A percentile compares a stretch with the other conserved stretches of the same genome.
Evolutionary conservation across 2,888 invertebrate species (phyloP).

Genomic region (Trichacis sp.): DNA sequence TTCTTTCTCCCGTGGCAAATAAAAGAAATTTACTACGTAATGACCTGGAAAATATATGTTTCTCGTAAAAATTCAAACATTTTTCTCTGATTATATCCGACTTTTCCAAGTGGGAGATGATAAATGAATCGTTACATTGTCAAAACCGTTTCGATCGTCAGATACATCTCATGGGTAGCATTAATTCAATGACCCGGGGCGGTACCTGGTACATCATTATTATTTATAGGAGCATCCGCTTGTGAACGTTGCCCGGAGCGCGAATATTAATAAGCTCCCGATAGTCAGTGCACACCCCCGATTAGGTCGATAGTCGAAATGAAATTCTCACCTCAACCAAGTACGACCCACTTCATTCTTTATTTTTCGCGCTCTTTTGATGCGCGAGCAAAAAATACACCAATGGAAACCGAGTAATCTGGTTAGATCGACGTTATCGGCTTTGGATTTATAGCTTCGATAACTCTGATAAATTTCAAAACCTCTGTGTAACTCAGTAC

Average conservation of each 20-base stretch:
- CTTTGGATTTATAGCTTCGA: constrained; percentile 28
- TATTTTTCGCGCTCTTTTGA: constrained; percentile 28
- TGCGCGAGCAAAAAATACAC: neutral
- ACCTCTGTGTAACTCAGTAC: constrained; percentile 26
- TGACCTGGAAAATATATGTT: too few relatives aligned
- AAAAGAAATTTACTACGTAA: too few relatives aligned
- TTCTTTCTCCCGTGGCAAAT: too few relatives aligned
- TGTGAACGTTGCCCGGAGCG: constrained; percentile 29
- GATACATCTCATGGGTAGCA: constrained; percentile 30
- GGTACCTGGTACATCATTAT: constrained; percentile 42
- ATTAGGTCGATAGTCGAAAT: constrained; percentile 44
- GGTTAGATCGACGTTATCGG: constrained; percentile 34
- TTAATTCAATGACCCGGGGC: constrained; percentile 41
- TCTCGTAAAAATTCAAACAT: too few relatives aligned
- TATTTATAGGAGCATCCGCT: constrained; percentile 43
- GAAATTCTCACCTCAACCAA: constrained; percentile 40
- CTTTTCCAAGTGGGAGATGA: neutral
- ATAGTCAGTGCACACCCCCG: constrained; percentile 38
- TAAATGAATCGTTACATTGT: constrained; percentile 1
- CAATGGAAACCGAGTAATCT: constrained; percentile 28
- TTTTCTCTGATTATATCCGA: too few relatives aligned
- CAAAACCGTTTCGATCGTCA: constrained; percentile 4
- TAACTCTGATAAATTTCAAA: constrained; percentile 29
- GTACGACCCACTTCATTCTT: constrained; percentile 29
- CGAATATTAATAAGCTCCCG: constrained; percentile 40